Base-by-base conservation (phyloP, 2,888 invertebrate species). In the Leptinotarsa peninsularis region DNA sequence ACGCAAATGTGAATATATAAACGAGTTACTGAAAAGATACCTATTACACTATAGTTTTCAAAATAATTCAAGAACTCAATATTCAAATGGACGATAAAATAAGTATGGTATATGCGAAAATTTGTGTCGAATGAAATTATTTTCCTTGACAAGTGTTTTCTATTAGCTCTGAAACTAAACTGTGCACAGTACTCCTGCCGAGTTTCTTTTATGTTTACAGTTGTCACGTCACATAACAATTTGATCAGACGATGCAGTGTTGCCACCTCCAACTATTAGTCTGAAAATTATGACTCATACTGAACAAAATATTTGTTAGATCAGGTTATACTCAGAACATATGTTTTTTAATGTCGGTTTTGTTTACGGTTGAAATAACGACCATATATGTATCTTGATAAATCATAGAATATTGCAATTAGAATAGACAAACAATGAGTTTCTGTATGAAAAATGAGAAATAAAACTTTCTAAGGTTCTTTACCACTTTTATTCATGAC, bases 191-290 rank as follows among this genome's bases (percentile, higher is more conserved):
- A 17, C 33, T n/a, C 15, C 27, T 3, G 7, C n/a, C 2, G 5
- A 27, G n/a, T 63, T 33, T 58, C 27, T 63, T 63, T 63, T 63
- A 63, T 43, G 43, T 63, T 27, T 63, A 15, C 43, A 17, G 27
- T 15, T 21, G 43, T 33, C 63, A 63, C 63, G 63, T 63, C 63
- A 63, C 63, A 15, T 33, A n/a, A 58, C 63, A 63, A 63, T 27
- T 63, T 43, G 43, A n/a, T 63, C 63, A 43, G 63, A 63, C 63
- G 33, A 63, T 63, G 63, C 63, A 43, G 43, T n/a, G 63, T 63
- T 63, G 63, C 33, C 63, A 43, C 3, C 7, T 63, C 63, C 2
- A 63, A 18, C 10, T 33, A n/a, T n/a, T 27, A 43, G 3, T 43
- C 17, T n/a, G 33, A 43, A 63, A 27, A 5, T 14, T 63, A 63